These are phyloP conservation scores for Periparus ater DNA, from an alignment of 2,797 vertebrate genomes.

Conservation along the genomic window DNA sequence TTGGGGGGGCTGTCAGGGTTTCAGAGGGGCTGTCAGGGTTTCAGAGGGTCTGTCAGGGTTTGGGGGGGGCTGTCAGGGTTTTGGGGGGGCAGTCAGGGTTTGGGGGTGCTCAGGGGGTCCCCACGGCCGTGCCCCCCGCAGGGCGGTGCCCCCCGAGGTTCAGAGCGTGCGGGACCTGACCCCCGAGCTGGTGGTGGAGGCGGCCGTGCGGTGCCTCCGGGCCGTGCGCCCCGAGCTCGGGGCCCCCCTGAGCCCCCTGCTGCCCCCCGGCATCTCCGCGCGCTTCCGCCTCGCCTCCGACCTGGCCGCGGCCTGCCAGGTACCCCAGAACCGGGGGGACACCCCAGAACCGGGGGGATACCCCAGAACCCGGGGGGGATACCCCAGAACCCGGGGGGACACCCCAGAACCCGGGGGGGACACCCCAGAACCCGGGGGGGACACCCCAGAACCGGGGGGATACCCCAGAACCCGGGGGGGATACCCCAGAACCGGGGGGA, in stretches of 20 bases:
- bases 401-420: no score
- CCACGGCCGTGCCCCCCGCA: background rate
- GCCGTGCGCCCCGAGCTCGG: background rate
- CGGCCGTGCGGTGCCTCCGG: background rate
- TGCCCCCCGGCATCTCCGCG: background rate
- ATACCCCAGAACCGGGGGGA: no score
- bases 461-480: no score
- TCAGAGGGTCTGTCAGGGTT: background rate
- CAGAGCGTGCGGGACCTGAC: constrained; percentile 27
- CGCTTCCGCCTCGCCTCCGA: background rate
- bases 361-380: no score
- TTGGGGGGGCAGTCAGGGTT: no score
- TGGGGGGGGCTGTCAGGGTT: no score
- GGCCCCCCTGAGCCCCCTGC: background rate
- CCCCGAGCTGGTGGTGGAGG: background rate
- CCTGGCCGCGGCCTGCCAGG: background rate
- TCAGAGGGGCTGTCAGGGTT: background rate
- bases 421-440: no score
- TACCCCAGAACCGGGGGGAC: background rate
- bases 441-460: no score
- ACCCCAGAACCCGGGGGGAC: no score
- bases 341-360: no score
- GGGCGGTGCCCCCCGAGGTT: constrained; percentile 73
- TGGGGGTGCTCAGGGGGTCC: background rate
- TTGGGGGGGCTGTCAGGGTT: background rate